phyloP scores from a whole-genome alignment of 2,888 invertebrate species.

The Brenthis daphne region DNA sequence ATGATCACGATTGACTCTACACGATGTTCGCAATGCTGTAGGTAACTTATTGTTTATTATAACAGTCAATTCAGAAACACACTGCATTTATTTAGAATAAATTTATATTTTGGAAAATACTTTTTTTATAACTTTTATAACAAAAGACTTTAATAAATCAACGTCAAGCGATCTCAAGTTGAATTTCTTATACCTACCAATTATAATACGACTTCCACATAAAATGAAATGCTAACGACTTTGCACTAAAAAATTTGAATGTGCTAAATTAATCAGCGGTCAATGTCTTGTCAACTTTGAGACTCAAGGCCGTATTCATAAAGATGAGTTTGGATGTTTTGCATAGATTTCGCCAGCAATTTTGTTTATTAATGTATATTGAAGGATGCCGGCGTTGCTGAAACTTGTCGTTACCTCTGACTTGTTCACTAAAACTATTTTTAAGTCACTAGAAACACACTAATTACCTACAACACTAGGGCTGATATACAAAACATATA shows the following conservation, averaged over 20 bases:
- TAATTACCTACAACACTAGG: too few species aligned
- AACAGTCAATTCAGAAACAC: not conserved
- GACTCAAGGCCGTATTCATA: constrained; percentile 40
- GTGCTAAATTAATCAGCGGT: constrained; percentile 54
- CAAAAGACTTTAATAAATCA: constrained; percentile 43
- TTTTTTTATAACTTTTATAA: constrained; percentile 22
- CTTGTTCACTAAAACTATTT: too few species aligned
- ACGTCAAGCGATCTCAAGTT: constrained; percentile 36
- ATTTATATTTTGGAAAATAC: not conserved
- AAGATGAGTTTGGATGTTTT: constrained; percentile 31
- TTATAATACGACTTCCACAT: constrained; percentile 36
- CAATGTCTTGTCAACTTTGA: constrained; percentile 54
- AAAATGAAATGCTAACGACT: constrained; percentile 45
- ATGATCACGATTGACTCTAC: constrained; percentile 53
- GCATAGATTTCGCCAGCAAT: constrained; percentile 27
- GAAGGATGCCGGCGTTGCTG: not conserved
- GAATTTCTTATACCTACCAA: constrained; percentile 36
- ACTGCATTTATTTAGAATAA: not conserved
- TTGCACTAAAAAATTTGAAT: constrained; percentile 45
- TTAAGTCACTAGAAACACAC: too few species aligned
- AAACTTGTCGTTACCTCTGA: not conserved
- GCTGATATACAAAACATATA: too few species aligned
- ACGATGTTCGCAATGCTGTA: constrained; percentile 23
- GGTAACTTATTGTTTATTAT: constrained; percentile 21
- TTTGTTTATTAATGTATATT: constrained; percentile 13